Conservation (phyloP, 2,113 vertebrate species). For the Jaculus jaculus region DNA sequence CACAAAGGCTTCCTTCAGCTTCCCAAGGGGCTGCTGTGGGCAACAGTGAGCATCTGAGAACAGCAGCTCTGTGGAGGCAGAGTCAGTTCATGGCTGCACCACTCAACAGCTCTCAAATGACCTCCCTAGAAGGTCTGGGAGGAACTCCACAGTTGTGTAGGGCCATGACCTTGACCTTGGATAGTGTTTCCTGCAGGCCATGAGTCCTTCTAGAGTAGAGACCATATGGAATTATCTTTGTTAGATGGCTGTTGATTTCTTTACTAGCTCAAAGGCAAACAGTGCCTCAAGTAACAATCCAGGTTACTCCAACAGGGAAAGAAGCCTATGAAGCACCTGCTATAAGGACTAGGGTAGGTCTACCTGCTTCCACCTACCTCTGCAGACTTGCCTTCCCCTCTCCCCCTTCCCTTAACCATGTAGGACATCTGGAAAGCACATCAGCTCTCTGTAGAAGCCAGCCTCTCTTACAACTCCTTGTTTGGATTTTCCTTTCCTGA, state of each 20-base stretch:
- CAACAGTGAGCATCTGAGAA: not conserved
- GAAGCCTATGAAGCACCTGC: not conserved
- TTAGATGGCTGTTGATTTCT: not conserved
- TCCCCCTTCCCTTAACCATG: not conserved
- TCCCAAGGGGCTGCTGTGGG: not conserved
- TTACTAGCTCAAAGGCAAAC: not conserved
- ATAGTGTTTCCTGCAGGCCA: not conserved
- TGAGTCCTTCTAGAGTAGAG: not conserved
- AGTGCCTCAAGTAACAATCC: not conserved
- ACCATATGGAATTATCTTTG: not conserved
- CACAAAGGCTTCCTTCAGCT: not conserved
- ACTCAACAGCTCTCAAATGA: too few relatives aligned
- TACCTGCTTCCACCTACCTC: too few relatives aligned
- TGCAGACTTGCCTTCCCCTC: not conserved
- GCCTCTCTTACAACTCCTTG: not conserved
- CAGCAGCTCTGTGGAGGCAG: not conserved
- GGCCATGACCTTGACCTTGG: not conserved
- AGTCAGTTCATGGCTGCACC: not conserved
- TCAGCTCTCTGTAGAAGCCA: not conserved
- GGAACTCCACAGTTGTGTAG: too few relatives aligned
- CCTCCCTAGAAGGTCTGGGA: too few relatives aligned
- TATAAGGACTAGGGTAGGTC: not conserved
- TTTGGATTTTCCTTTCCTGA: not conserved
- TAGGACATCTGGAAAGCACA: not conserved
- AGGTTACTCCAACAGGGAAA: not conserved